These are phyloP conservation scores for Porphyrio hochstetteri DNA, from an alignment of 2,113 vertebrate species.

Conservation along the genomic window DNA sequence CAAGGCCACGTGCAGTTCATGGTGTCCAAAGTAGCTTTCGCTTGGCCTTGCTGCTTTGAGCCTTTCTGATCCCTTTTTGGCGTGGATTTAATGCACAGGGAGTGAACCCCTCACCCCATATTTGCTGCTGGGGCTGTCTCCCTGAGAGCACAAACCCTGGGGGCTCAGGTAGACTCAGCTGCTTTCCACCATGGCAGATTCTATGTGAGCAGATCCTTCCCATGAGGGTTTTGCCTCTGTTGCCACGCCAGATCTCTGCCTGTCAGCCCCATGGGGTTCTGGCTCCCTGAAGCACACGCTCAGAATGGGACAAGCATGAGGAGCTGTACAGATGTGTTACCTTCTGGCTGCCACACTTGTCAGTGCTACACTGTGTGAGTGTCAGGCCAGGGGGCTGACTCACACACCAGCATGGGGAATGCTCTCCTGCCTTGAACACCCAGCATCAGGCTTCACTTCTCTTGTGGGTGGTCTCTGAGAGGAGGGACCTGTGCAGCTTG, in stretches of 20 bases:
- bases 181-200: neutral
- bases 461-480: neutral
- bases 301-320: neutral
- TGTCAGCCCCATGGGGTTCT: neutral
- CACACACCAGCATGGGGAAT: neutral
- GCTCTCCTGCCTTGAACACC: neutral
- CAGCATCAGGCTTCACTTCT: neutral
- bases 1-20: neutral
- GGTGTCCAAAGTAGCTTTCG: neutral
- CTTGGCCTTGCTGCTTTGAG: neutral
- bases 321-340: neutral
- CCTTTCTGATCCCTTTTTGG: neutral
- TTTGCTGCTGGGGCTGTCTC: neutral
- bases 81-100: neutral
- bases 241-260: neutral
- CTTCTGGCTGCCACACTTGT: constrained; percentile 2
- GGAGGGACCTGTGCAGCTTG: neutral
- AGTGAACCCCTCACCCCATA: neutral
- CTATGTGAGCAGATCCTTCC: neutral
- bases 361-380: neutral
- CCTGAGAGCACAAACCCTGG: neutral
- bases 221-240: neutral
- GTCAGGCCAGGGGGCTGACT: neutral
- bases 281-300: neutral
- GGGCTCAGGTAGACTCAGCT: neutral